phyloP scores from a whole-genome alignment of 2,888 invertebrate genomes.

The Choristoneura rosaceana region DNA sequence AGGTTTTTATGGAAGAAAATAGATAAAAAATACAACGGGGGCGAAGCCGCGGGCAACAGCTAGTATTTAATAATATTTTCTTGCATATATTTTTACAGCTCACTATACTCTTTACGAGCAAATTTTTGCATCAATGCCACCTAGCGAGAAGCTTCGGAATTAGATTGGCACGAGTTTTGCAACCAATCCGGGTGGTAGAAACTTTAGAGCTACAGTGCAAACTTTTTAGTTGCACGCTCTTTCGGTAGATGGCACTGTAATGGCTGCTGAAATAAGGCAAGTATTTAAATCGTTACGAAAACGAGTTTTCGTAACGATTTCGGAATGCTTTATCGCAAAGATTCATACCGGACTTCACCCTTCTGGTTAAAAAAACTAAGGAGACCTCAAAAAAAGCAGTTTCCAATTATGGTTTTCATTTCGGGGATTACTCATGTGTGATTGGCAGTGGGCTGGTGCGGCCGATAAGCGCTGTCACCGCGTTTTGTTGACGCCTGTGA shows the following conservation, averaged over 20 bases:
- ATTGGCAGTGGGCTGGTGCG: conserved; percentile 1
- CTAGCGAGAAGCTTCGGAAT: not conserved
- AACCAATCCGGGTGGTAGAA: not conserved
- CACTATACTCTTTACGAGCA: not conserved
- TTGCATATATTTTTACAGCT: too few relatives aligned
- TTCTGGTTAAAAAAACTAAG: not conserved
- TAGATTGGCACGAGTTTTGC: not conserved
- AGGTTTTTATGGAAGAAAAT: too few relatives aligned
- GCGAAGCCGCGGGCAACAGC: too few relatives aligned
- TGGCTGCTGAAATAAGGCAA: not conserved
- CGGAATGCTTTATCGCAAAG: too few relatives aligned
- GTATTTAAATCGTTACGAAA: too few relatives aligned
- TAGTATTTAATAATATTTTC: too few relatives aligned
- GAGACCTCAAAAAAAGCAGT: not conserved
- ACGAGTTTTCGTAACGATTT: too few relatives aligned
- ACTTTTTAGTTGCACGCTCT: not conserved
- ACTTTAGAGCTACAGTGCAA: not conserved
- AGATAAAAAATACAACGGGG: too few relatives aligned
- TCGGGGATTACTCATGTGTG: conserved; percentile 1
- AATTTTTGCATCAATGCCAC: conserved; percentile 13
- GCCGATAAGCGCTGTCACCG: not conserved
- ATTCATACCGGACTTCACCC: not conserved
- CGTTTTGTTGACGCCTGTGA: conserved; percentile 5
- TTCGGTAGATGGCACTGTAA: not conserved
- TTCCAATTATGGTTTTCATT: conserved; percentile 14